Evolutionary conservation across 2,113 vertebrate genomes (phyloP).

Genomic region (Trogon melanurus): DNA sequence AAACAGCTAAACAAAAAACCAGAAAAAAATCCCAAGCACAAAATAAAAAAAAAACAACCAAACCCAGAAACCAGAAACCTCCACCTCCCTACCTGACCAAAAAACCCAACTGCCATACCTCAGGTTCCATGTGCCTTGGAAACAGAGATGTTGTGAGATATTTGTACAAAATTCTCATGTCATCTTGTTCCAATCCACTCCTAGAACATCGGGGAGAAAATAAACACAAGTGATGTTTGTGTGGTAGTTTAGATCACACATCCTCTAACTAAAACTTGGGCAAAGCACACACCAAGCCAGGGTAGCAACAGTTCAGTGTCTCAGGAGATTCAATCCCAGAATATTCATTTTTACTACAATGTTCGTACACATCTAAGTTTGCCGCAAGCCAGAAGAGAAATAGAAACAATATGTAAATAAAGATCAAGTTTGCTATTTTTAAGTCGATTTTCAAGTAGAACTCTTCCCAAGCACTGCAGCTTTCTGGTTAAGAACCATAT

Average conservation of each 20-base stretch:
- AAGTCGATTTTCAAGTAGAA: neutral
- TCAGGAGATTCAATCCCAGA: neutral
- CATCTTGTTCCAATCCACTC: conserved; percentile 97
- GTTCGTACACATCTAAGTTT: neutral
- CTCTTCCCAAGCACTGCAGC: neutral
- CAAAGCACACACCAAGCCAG: neutral
- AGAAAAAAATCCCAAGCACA: too few relatives aligned
- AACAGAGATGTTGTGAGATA: conserved; percentile 97
- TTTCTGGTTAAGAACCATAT: neutral
- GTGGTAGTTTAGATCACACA: neutral
- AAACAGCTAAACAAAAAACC: neutral
- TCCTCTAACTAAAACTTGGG: neutral
- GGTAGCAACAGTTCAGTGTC: neutral
- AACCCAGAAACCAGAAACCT: neutral
- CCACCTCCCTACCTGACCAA: neutral
- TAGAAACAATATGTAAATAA: neutral
- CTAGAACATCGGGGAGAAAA: conserved; percentile 70
- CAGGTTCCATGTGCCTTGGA: conserved; percentile 93
- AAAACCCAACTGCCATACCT: conserved; percentile 75
- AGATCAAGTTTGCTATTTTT: neutral
- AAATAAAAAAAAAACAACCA: neutral
- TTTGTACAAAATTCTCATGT: conserved; percentile 98
- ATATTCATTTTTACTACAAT: neutral
- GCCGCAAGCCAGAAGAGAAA: neutral
- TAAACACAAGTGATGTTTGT: neutral